Evolutionary conservation across 2,888 invertebrate species (phyloP), one percentile per base, ranked within the genome.

Genomic region (Busseola fusca): DNA sequence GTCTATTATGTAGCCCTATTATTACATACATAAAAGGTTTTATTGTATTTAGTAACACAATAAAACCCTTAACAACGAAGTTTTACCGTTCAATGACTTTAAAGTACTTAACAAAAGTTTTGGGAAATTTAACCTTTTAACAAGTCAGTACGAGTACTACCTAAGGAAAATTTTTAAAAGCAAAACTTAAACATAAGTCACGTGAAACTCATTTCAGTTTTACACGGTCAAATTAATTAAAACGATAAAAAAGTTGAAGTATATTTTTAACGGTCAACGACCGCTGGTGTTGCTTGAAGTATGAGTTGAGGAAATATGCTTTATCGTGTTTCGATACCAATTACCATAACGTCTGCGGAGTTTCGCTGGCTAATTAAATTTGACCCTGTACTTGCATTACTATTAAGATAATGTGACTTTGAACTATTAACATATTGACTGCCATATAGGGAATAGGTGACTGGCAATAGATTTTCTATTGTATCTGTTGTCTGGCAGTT

Each of bases 1-100:
- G 65, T 30, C 64, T n/a, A 74, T 79, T 84, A 76, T 80, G 45
- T 81, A 54, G 79, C 66, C n/a, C 69, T 54, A 72, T 79, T 79
- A 79, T 80, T 60, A 40, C 72, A 72, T 64, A 69, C 60, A 76
- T 66, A 77, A 81, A 80, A 65, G 71, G 60, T 30, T 68, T 60
- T 73, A 75, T 84, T 78, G 80, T 80, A 71, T 50, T 50, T 48
- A 50, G 5, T 25, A 52, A 52, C 12, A 52, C 52, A 52, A 52
- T 25, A 50, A 52, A 25, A 25, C 14, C 16, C 25, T 14, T 72
- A 66, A 66, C 52, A 78, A 18, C 25, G 0, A 73, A 74, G 68
- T 77, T 79, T 75, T 58, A 37, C 63, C 56, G 82, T 83, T 77
- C 59, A 82, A 65, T 50, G 70, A 68, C 59, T 78, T 74, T 62